Conservation (phyloP, 64 coral and sea anemone genomes). For the Montipora capricornis region DNA sequence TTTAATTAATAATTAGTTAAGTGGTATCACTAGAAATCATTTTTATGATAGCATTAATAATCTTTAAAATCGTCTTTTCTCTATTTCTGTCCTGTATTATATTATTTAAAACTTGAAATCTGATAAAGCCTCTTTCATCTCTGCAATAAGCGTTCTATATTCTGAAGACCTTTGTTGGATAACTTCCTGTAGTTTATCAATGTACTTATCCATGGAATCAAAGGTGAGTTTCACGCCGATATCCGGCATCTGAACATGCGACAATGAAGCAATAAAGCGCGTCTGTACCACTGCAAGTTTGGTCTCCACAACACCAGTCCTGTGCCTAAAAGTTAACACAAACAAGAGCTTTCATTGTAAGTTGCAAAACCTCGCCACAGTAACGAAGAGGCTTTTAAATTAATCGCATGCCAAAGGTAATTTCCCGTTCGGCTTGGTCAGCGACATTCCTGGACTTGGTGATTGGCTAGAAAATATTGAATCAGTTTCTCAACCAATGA, state of each 20-base stretch:
- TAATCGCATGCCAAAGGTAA: too few species aligned
- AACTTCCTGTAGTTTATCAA: constrained; percentile 69
- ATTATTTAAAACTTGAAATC: constrained; percentile 76
- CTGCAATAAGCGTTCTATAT: constrained; percentile 70
- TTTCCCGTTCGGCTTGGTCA: too few species aligned
- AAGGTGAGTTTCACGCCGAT: constrained; percentile 91
- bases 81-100: not conserved
- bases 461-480: too few species aligned
- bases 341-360: not conserved
- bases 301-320: constrained; percentile 85
- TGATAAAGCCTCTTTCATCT: constrained; percentile 89
- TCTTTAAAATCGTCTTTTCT: not conserved
- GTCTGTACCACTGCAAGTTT: constrained; percentile 90
- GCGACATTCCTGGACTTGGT: too few species aligned
- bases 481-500: too few species aligned
- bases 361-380: too few species aligned
- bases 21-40: not conserved
- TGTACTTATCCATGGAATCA: constrained; percentile 87
- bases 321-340: constrained; percentile 39
- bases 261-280: constrained; percentile 86
- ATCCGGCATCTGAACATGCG: constrained; percentile 82
- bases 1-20: not conserved
- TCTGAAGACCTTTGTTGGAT: constrained; percentile 70
- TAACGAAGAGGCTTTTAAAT: too few species aligned
- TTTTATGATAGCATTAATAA: not conserved